Evolutionary conservation across 2,797 vertebrate species (phyloP).

Genomic region (Centropyge bicolor): DNA sequence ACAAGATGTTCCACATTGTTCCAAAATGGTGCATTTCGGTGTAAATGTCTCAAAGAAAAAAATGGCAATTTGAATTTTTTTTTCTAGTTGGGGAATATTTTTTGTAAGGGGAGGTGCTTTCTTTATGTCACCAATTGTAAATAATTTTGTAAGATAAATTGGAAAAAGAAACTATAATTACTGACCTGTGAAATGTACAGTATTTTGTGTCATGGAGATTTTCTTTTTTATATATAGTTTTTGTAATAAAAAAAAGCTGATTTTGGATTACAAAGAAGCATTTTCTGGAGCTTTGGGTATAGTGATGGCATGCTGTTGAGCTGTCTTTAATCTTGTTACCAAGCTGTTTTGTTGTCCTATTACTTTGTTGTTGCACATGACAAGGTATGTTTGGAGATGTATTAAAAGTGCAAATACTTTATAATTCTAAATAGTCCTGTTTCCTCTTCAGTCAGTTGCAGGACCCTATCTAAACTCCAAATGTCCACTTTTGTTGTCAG

Average conservation of each 20-base stretch:
- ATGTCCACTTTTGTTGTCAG: background rate
- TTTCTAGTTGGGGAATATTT: slow-evolving; percentile 33
- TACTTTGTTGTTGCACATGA: slow-evolving; percentile 69
- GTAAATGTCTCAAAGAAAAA: slow-evolving; percentile 22
- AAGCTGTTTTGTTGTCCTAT: slow-evolving; percentile 54
- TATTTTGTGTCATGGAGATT: slow-evolving; percentile 79
- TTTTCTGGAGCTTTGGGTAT: slow-evolving; percentile 38
- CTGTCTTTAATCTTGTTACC: slow-evolving; percentile 47
- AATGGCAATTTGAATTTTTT: slow-evolving; percentile 21
- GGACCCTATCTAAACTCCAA: background rate
- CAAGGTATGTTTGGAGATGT: slow-evolving; percentile 68
- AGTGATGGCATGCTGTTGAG: slow-evolving; percentile 55
- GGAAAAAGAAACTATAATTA: slow-evolving; percentile 51
- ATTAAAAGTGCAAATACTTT: slow-evolving; percentile 82
- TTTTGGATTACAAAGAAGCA: slow-evolving; percentile 38
- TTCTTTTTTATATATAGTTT: slow-evolving; percentile 81
- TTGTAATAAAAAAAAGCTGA: slow-evolving; percentile 75
- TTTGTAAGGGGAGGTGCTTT: slow-evolving; percentile 42
- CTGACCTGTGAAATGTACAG: slow-evolving; percentile 82
- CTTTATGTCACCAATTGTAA: slow-evolving; percentile 74
- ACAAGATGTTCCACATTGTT: slow-evolving; percentile 31
- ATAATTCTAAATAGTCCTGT: slow-evolving; percentile 24
- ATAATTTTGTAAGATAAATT: slow-evolving; percentile 80
- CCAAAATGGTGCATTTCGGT: slow-evolving; percentile 13
- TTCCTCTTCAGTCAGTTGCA: slow-evolving; percentile 12